These are phyloP conservation scores for Luperina testacea DNA, from an alignment of 2,888 invertebrate genomes.

Conservation along the genomic window DNA sequence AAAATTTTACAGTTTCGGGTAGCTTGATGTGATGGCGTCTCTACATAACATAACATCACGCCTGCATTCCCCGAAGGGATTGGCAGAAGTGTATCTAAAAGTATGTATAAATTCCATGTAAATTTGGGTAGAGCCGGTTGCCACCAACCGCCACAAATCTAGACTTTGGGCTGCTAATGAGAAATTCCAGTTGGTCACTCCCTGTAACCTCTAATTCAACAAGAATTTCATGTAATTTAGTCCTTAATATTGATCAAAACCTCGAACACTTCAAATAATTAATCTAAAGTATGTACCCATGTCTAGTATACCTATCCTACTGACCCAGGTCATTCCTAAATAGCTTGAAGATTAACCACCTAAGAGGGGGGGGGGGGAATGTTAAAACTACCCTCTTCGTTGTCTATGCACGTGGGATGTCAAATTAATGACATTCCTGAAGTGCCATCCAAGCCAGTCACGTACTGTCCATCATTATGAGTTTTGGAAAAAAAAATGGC, in stretches of 20 bases:
- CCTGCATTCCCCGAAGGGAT: background rate
- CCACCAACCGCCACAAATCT: background rate
- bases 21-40: no score
- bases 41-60: no score
- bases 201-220: background rate
- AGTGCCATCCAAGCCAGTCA: slow-evolving; percentile 53
- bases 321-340: slow-evolving; percentile 48
- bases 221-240: slow-evolving; percentile 6
- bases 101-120: background rate
- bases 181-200: background rate
- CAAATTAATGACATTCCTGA: slow-evolving; percentile 67
- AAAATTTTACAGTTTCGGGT: no score
- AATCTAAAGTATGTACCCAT: slow-evolving; percentile 22
- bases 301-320: background rate
- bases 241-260: slow-evolving; percentile 13
- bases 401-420: slow-evolving; percentile 64
- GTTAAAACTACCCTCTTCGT: slow-evolving; percentile 65
- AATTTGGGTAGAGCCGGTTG: background rate
- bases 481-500: slow-evolving; percentile 59
- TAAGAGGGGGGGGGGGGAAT: slow-evolving; percentile 43
- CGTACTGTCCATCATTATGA: slow-evolving; percentile 61
- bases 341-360: slow-evolving; percentile 39
- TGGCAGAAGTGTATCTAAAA: background rate
- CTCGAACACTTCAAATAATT: slow-evolving; percentile 16
- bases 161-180: background rate